phyloP scores from a whole-genome alignment of 2,888 invertebrate species.

The Meganola albula region DNA sequence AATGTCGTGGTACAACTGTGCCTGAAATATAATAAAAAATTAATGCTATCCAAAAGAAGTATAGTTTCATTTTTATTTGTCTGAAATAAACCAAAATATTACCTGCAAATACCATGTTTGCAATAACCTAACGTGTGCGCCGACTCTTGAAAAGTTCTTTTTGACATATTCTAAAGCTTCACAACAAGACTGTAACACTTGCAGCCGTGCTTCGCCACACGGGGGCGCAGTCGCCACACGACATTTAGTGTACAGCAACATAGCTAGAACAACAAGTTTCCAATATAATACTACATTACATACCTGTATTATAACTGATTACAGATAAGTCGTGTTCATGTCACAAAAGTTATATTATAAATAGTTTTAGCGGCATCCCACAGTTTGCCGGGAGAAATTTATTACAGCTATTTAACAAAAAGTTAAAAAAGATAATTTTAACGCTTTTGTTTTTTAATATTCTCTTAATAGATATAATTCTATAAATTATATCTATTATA shows the following conservation, averaged over 20 bases:
- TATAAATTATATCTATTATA: too few species aligned
- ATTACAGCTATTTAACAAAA: too few species aligned
- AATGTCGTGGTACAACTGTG: slow-evolving; percentile 85
- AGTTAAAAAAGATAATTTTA: too few species aligned
- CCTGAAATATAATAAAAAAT: slow-evolving; percentile 75
- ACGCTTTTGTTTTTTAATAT: too few species aligned
- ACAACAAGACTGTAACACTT: slow-evolving; percentile 75
- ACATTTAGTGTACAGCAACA: slow-evolving; percentile 87
- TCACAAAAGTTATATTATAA: too few species aligned
- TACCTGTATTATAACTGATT: too few species aligned
- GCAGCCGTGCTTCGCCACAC: slow-evolving; percentile 62
- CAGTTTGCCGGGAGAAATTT: too few species aligned
- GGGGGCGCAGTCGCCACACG: slow-evolving; percentile 81
- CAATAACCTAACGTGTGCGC: slow-evolving; percentile 85
- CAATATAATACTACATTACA: too few species aligned
- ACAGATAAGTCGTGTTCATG: too few species aligned
- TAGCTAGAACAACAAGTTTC: too few species aligned
- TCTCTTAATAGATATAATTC: too few species aligned
- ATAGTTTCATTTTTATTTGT: background rate
- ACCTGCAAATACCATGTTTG: slow-evolving; percentile 85
- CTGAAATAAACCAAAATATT: slow-evolving; percentile 11
- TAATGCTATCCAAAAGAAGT: background rate
- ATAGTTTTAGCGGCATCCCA: too few species aligned
- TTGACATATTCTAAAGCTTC: slow-evolving; percentile 82
- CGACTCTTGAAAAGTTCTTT: slow-evolving; percentile 83